Evolutionary conservation across 2,888 invertebrate genomes (phyloP), one percentile per base, ranked within the genome.

Genomic region (Tetrapedia diversipes): DNA sequence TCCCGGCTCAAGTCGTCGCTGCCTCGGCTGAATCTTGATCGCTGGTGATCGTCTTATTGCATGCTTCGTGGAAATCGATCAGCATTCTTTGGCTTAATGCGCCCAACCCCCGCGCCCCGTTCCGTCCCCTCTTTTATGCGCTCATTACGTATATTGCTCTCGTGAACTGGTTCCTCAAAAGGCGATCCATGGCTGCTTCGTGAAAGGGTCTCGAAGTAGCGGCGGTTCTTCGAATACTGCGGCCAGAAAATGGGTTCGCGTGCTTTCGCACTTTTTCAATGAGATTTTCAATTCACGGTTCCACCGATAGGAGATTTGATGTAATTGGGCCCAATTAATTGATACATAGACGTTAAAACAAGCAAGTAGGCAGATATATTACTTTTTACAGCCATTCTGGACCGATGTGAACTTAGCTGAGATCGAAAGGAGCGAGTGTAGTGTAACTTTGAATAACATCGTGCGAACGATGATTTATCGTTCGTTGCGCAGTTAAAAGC

Each of bases 41-140:
- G 71, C 60, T 63, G 41, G 47, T 71, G 68, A 81, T 79, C 76
- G 77, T 70, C 77, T 80, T 86, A 84, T 86, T 85, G 81, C 75
- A 60, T 75, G 66, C 80, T 75, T 66, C 51, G n/a, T n/a, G 43
- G 71, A 66, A 72, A 85, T 81, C 76, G 82, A 84, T 81, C 73
- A 43, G 69, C 68, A 76, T 81, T 86, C 81, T 76, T 65, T 43
- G 32, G 64, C 69, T 60, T 75, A 77, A 54, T 74, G 57, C 49
- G 54, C 45, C 61, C 45, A n/a, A n/a, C 39, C 29, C 45, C 16
- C 39, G 34, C 16, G n/a, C 41, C n/a, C 37, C 0, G 11, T 27
- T n/a, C n/a, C n/a, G n/a, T n/a, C n/a, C 34, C 24, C 39, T 47
- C 32, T 34, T 37, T 57, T 57, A 47, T 37, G 24, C 29, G 11